Evolutionary conservation across 2,113 vertebrate genomes (phyloP).

Genomic region (Atherinomorus stipes): DNA sequence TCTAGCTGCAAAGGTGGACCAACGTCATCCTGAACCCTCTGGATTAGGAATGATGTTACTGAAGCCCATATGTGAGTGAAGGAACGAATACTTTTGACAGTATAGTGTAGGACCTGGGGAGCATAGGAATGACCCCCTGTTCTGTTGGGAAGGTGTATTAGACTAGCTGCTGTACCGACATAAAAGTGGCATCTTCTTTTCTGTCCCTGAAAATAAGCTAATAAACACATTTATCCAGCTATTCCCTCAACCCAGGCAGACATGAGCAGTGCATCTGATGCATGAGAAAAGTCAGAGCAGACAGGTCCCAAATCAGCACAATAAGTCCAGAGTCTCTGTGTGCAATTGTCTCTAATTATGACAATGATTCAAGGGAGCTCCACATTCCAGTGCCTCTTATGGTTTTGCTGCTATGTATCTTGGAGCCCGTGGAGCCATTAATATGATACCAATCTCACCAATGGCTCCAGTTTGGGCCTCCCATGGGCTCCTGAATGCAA

Average conservation of each 20-base stretch:
- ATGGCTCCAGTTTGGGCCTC: slow-evolving; percentile 84
- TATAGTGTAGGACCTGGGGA: too few species aligned
- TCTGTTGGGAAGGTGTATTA: too few species aligned
- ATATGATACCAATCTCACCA: slow-evolving; percentile 85
- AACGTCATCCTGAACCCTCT: too few species aligned
- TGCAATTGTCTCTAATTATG: slow-evolving; percentile 83
- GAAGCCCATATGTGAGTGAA: too few species aligned
- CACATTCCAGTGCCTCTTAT: slow-evolving; percentile 83
- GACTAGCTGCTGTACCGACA: too few species aligned
- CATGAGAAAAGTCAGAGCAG: slow-evolving; percentile 52
- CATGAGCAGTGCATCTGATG: slow-evolving; percentile 4
- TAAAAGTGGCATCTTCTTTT: too few species aligned
- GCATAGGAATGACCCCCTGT: too few species aligned
- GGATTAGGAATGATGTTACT: too few species aligned
- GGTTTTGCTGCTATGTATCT: slow-evolving; percentile 77
- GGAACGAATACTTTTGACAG: too few species aligned
- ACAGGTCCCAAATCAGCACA: slow-evolving; percentile 63
- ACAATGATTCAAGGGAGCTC: slow-evolving; percentile 76
- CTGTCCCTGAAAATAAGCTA: too few species aligned
- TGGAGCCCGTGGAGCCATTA: slow-evolving; percentile 83
- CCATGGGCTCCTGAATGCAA: slow-evolving; percentile 74
- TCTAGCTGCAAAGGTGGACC: too few species aligned
- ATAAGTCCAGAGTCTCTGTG: slow-evolving; percentile 65
- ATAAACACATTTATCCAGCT: background rate
- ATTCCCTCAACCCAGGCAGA: slow-evolving; percentile 24